Percentiles rank a stretch among this genome's conserved stretches.
Conservation (phyloP, 2,888 invertebrate species). For the Hanleya hanleyi region DNA sequence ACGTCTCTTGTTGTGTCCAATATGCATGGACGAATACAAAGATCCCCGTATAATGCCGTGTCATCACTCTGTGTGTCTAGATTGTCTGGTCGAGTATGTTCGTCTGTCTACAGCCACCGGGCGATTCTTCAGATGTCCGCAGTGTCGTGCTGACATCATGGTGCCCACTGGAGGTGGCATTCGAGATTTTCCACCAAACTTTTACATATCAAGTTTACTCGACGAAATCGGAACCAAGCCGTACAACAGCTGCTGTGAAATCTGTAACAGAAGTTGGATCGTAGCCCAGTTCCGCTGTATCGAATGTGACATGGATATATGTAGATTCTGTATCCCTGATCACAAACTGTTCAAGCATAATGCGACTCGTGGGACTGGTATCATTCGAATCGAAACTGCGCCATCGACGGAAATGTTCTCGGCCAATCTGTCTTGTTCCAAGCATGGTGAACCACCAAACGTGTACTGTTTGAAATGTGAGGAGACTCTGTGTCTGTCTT, state of each 20-base stretch:
- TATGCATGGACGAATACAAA: constrained; percentile 65
- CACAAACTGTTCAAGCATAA: constrained; percentile 55
- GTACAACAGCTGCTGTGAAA: constrained; percentile 56
- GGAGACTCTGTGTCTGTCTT: constrained; percentile 53
- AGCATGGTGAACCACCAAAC: constrained; percentile 54
- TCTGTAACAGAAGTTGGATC: constrained; percentile 57
- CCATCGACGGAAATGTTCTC: constrained; percentile 36
- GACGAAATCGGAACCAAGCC: constrained; percentile 58
- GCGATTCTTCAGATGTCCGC: constrained; percentile 52
- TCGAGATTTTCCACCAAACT: constrained; percentile 61
- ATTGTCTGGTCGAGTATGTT: constrained; percentile 55
- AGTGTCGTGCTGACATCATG: constrained; percentile 53
- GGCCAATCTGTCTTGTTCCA: constrained; percentile 44
- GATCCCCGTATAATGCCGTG: constrained; percentile 64
- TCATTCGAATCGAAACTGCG: constrained; percentile 57
- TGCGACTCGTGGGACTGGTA: constrained; percentile 39
- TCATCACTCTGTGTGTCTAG: constrained; percentile 60
- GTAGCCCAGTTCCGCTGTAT: constrained; percentile 60
- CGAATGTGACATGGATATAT: constrained; percentile 63
- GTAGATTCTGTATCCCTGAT: constrained; percentile 61
- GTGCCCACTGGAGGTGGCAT: constrained; percentile 60
- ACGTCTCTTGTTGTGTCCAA: constrained; percentile 59
- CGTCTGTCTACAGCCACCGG: constrained; percentile 54
- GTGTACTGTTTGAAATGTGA: constrained; percentile 60
- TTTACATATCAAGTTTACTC: constrained; percentile 61